Percentiles rank a stretch among this genome's conserved stretches.
Conservation (phyloP, 2,113 vertebrate species). For the Motacilla alba region DNA sequence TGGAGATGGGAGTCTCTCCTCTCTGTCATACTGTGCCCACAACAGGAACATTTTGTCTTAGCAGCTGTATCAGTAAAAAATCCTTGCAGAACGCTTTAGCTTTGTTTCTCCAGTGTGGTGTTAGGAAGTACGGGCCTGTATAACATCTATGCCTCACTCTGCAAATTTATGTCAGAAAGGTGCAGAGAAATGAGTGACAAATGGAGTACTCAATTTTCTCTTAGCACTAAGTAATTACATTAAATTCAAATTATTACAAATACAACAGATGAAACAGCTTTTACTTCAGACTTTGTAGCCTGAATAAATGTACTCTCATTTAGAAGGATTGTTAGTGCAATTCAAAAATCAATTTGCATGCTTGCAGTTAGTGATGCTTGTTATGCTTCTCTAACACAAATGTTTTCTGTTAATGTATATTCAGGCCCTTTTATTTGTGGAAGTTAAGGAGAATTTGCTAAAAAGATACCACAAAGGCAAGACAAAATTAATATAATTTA, state of each 20-base stretch:
- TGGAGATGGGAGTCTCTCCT: background rate
- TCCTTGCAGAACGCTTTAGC: background rate
- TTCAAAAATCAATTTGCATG: background rate
- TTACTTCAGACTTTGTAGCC: background rate
- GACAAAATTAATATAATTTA: background rate
- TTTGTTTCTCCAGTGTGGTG: background rate
- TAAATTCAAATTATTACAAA: background rate
- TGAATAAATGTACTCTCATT: background rate
- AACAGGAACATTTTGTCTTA: background rate
- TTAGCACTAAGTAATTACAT: background rate
- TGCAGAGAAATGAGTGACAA: background rate
- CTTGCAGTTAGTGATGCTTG: background rate
- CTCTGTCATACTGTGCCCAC: background rate
- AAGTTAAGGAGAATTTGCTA: background rate
- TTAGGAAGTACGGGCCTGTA: background rate
- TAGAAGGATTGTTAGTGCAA: background rate
- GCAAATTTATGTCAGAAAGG: background rate
- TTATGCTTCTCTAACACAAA: background rate
- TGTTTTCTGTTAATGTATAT: background rate
- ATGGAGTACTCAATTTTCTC: background rate
- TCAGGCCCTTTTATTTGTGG: background rate
- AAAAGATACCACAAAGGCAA: background rate
- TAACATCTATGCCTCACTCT: background rate
- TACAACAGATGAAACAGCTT: background rate
- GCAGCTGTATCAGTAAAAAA: background rate